Percentiles rank a stretch among this genome's conserved stretches.
Evolutionary conservation across 2,113 vertebrate genomes (phyloP).

Genomic region (Lucifuga dentata): DNA sequence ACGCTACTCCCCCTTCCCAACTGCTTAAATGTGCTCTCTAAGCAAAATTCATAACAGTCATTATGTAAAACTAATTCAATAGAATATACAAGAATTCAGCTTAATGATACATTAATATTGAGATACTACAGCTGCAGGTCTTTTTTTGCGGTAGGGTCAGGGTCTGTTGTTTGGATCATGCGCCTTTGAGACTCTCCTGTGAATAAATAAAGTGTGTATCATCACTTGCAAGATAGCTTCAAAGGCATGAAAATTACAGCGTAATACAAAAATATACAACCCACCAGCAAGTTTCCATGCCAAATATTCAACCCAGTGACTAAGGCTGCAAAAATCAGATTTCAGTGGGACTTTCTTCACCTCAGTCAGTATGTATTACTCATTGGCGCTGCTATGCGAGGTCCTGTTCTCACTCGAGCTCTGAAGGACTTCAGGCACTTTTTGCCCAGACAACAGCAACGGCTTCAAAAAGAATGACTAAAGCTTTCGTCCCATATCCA

Average conservation of each 20-base stretch:
- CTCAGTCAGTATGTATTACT: slow-evolving; percentile 56
- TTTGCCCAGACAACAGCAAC: slow-evolving; percentile 59
- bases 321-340: slow-evolving; percentile 35
- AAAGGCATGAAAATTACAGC: slow-evolving; percentile 28
- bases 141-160: slow-evolving; percentile 30
- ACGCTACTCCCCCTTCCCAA: slow-evolving; percentile 19
- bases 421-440: slow-evolving; percentile 43
- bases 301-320: slow-evolving; percentile 34
- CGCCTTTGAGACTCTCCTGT: slow-evolving; percentile 11
- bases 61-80: slow-evolving; percentile 75
- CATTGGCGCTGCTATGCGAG: slow-evolving; percentile 47
- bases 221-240: slow-evolving; percentile 31
- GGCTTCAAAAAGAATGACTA: slow-evolving; percentile 67
- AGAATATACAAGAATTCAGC: slow-evolving; percentile 58
- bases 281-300: not conserved
- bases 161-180: slow-evolving; percentile 39
- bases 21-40: slow-evolving; percentile 63
- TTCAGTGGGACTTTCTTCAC: slow-evolving; percentile 41
- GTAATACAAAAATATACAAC: slow-evolving; percentile 13
- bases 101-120: slow-evolving; percentile 64
- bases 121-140: slow-evolving; percentile 33
- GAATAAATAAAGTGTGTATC: slow-evolving; percentile 47
- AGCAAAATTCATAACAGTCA: slow-evolving; percentile 69
- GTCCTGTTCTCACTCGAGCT: slow-evolving; percentile 46
- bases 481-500: slow-evolving; percentile 65